Evolutionary conservation across 1,140 invertebrate species (phyloP).

Genomic region (Cotesia chilonis): DNA sequence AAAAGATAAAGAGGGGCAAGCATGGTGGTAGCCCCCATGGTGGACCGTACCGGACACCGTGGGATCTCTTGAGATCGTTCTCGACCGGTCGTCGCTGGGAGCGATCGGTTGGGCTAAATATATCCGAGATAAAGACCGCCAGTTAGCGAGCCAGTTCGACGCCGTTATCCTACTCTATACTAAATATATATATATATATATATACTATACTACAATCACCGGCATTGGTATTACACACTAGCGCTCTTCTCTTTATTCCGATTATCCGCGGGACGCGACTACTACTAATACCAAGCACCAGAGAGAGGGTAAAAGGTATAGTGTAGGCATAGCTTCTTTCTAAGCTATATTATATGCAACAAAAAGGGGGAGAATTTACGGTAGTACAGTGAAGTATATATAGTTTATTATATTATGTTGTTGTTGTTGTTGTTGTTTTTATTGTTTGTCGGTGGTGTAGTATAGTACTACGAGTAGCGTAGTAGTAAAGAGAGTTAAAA

Average conservation of each 20-base stretch:
- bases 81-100: conserved; percentile 41
- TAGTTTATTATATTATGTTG: too few species aligned
- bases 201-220: neutral
- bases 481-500: neutral
- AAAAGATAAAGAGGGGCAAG: conserved; percentile 26
- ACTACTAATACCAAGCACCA: too few species aligned
- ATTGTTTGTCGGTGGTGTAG: too few species aligned
- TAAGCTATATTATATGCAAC: too few species aligned
- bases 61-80: conserved; percentile 40
- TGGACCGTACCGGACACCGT: conserved; percentile 43
- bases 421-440: too few species aligned
- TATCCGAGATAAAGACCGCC: conserved; percentile 45
- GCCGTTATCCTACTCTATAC: conserved; percentile 42
- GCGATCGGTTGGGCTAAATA: conserved; percentile 42
- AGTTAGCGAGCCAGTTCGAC: conserved; percentile 42
- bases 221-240: too few species aligned
- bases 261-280: too few species aligned
- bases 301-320: too few species aligned
- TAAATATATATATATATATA: too few species aligned
- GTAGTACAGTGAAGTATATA: too few species aligned
- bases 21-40: conserved; percentile 39
- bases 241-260: too few species aligned
- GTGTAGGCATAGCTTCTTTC: too few species aligned
- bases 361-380: conserved; percentile 12
- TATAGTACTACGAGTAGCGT: conserved; percentile 14